Evolutionary conservation across 2,797 vertebrate genomes (phyloP).

Genomic region (Helarctos malayanus): DNA sequence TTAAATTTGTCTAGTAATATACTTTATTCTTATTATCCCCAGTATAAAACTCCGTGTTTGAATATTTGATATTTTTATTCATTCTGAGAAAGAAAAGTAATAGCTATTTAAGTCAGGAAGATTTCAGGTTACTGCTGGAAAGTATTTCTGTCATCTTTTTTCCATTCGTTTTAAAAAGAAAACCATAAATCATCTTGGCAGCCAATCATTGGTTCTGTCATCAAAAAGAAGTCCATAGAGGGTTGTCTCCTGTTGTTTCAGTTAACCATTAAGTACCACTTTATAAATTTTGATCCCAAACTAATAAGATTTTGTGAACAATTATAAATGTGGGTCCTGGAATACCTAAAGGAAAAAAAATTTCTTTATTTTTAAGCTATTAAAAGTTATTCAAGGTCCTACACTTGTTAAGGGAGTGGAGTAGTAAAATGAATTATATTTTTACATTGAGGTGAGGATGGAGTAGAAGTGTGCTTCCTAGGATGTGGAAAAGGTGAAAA

Average conservation of each 20-base stretch:
- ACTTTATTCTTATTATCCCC: neutral
- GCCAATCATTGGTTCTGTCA: neutral
- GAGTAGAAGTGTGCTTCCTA: neutral
- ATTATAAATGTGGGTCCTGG: conserved; percentile 13
- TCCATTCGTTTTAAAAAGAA: neutral
- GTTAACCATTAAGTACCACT: neutral
- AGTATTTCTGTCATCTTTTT: conserved; percentile 11
- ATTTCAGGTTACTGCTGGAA: neutral
- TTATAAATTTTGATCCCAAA: conserved; percentile 64
- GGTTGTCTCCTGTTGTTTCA: neutral
- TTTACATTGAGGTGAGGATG: neutral
- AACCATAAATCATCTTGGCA: neutral
- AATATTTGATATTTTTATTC: conserved; percentile 1
- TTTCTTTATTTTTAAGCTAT: neutral
- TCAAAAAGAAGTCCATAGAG: conserved; percentile 3
- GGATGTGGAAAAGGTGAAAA: neutral
- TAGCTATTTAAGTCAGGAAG: neutral
- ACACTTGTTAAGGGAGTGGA: neutral
- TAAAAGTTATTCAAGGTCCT: neutral
- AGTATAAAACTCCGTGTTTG: neutral
- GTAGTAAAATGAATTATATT: neutral
- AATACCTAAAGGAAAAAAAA: neutral
- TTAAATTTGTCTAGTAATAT: neutral
- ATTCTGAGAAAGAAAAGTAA: conserved; percentile 27
- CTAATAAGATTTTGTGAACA: conserved; percentile 12